Evolutionary conservation across 2,797 vertebrate species (phyloP).

Genomic region (Alauda arvensis): DNA sequence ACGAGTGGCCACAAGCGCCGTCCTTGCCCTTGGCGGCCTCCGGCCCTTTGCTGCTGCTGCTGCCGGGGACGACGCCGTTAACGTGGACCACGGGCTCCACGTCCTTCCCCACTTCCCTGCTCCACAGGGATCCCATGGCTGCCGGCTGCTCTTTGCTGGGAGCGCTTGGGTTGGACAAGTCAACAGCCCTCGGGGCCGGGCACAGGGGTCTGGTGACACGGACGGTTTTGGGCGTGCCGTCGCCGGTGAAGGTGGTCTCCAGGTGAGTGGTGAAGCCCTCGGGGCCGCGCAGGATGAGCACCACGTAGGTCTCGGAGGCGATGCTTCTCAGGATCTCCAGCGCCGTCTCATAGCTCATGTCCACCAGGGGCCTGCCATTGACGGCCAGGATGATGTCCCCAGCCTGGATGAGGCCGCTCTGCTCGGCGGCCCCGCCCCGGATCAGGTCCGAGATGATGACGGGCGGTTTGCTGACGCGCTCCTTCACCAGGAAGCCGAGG

Average conservation of each 20-base stretch:
- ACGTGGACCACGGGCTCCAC: conserved; percentile 66
- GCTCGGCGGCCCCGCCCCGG: conserved; percentile 90
- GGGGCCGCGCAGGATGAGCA: conserved; percentile 91
- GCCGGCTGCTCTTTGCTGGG: conserved; percentile 79
- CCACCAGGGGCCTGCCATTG: conserved; percentile 92
- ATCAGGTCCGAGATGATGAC: conserved; percentile 95
- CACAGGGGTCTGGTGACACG: conserved; percentile 86
- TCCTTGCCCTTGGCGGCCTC: conserved; percentile 70
- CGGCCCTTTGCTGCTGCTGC: conserved; percentile 58
- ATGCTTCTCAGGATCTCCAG: conserved; percentile 91
- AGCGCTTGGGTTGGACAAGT: conserved; percentile 74
- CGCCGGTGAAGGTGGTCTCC: conserved; percentile 90
- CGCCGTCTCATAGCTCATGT: conserved; percentile 88
- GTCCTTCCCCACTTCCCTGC: conserved; percentile 52
- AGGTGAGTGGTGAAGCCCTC: conserved; percentile 96
- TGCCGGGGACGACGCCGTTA: conserved; percentile 58
- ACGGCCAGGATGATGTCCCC: conserved; percentile 95
- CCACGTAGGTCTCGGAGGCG: conserved; percentile 88
- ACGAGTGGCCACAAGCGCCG: conserved; percentile 28
- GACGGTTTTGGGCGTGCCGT: conserved; percentile 90
- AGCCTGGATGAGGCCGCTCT: conserved; percentile 94
- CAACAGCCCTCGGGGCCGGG: conserved; percentile 70
- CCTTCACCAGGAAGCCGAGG: conserved; percentile 94
- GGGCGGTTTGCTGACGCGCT: conserved; percentile 90
- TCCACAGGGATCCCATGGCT: conserved; percentile 61